Conservation (phyloP, 2,113 vertebrate species). For the Typhlomys cinereus region DNA sequence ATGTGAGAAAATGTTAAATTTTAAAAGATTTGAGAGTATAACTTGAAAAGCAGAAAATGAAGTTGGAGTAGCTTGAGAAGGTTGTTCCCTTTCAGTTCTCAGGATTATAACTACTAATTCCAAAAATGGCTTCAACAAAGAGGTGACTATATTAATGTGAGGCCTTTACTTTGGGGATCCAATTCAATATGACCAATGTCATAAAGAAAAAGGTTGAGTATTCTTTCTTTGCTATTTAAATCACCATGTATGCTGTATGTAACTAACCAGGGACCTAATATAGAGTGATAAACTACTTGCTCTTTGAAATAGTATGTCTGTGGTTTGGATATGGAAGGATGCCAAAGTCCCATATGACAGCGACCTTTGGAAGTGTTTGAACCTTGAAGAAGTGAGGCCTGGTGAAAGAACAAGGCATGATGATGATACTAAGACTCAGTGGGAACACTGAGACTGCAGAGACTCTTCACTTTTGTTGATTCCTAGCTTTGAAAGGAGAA, state of each 20-base stretch:
- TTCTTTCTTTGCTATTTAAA: not conserved
- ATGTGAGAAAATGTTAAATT: not conserved
- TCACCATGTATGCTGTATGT: not conserved
- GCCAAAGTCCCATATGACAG: not conserved
- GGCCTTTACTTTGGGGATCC: not conserved
- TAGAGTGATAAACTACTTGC: not conserved
- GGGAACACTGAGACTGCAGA: not conserved
- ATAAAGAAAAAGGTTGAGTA: no score
- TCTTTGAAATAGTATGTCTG: not conserved
- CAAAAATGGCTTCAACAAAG: not conserved
- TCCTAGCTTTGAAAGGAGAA: no score
- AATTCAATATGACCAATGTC: not conserved
- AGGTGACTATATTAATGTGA: not conserved
- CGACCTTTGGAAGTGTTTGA: not conserved
- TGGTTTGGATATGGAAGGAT: not conserved
- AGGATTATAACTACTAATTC: not conserved
- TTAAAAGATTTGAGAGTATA: not conserved
- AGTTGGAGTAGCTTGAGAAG: not conserved
- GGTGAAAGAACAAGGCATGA: no score
- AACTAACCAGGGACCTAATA: not conserved
- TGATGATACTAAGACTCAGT: rapidly evolving
- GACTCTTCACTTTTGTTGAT: not conserved
- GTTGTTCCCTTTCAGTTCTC: not conserved
- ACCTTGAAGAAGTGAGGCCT: not conserved
- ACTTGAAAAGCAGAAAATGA: not conserved